A percentile compares a stretch with the other conserved stretches of the same genome.
phyloP scores from a whole-genome alignment of 2,888 invertebrate species.

The Drosophila prolongata region DNA sequence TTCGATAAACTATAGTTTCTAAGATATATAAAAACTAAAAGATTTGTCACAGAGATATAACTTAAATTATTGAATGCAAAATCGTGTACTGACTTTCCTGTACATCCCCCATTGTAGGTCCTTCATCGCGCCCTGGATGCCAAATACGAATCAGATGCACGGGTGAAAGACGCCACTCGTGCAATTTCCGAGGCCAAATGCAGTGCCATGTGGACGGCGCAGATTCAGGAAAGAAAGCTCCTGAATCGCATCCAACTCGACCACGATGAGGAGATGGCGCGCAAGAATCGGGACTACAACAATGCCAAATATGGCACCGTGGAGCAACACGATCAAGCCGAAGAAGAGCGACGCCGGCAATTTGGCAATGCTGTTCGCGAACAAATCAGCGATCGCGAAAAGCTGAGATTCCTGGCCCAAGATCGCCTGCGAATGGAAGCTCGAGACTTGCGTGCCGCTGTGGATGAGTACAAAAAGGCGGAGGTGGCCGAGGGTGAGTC shows the following conservation, averaged over 20 bases:
- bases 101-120: not conserved
- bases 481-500: constrained; percentile 39
- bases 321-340: constrained; percentile 47
- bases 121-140: constrained; percentile 86
- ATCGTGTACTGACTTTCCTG: not conserved
- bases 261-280: constrained; percentile 87
- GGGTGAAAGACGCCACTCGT: constrained; percentile 70
- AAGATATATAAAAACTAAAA: too few relatives aligned
- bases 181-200: constrained; percentile 88
- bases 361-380: constrained; percentile 65
- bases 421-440: constrained; percentile 54
- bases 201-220: constrained; percentile 87
- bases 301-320: constrained; percentile 60
- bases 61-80: not conserved
- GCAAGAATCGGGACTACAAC: constrained; percentile 76
- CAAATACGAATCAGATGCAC: constrained; percentile 85
- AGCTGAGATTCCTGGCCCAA: constrained; percentile 60
- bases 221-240: constrained; percentile 91
- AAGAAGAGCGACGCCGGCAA: constrained; percentile 45
- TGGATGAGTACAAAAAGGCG: constrained; percentile 52
- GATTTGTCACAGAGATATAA: too few relatives aligned
- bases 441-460: constrained; percentile 42
- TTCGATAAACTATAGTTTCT: too few relatives aligned
- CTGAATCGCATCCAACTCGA: constrained; percentile 89
- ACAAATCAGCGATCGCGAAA: constrained; percentile 59